Evolutionary conservation across 1,140 invertebrate species (phyloP), one percentile per base, ranked within the genome.

Genomic region (Apolygus lucorum): DNA sequence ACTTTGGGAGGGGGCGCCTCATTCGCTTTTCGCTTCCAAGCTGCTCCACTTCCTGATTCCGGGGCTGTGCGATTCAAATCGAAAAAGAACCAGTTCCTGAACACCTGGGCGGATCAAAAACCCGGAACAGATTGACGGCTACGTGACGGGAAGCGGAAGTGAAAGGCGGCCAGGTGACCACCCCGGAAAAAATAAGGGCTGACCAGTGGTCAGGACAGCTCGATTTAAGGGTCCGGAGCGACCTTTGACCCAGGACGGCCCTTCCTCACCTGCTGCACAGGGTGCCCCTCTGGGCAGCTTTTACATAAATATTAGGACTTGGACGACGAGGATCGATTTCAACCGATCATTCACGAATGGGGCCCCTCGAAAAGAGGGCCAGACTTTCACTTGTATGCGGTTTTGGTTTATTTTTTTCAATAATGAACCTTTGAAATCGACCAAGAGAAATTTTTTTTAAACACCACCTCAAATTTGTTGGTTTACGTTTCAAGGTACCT

Each of bases 181-280:
- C 17, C 22, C 62, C 62, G 4, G 62, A 42, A 42, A 42, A 42
- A n/a, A n/a, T n/a, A n/a, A n/a, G n/a, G 52, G 62, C 27, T 25
- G 27, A 24, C 2, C 62, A 11, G 4, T 42, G 34, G 34, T 42
- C 34, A 42, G 34, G 2, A 27, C 62, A 27, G 14, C 62, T 25
- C 62, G 22, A 63, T 2, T 27, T 22, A 63, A 63, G 62, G 62
- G 62, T 63, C 26, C 22, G 27, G n/a, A 17, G 14, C 27, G 62
- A 63, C 62, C 62, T 63, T 17, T 63, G 62, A 63, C 62, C 34
- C 17, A 4, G n/a, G n/a, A 63, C 21, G 17, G 14, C 62, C 62
- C 22, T 63, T 63, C 27, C 17, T 63, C 62, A 63, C 62, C 62
- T 63, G 62, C 62, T 17, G n/a, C n/a, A n/a, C n/a, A n/a, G n/a